phyloP scores from a whole-genome alignment of 2,888 invertebrate species.

The Ditylenchus weischeri region DNA sequence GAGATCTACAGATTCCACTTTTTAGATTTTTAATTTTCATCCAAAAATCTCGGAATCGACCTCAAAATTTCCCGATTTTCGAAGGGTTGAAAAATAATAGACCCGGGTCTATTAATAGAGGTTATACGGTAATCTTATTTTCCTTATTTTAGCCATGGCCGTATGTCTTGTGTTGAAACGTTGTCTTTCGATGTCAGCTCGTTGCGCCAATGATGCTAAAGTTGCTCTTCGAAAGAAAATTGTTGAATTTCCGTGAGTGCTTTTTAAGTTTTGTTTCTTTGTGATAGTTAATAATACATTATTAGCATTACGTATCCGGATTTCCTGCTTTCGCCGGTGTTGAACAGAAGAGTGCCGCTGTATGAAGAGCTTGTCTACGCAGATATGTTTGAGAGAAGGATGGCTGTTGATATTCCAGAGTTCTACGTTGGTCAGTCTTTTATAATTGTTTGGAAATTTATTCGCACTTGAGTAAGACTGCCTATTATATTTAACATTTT shows the following conservation, averaged over 20 bases:
- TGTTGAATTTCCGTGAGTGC: background rate
- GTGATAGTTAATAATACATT: constrained; percentile 1
- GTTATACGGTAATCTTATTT: too few relatives aligned
- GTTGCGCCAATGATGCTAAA: too few relatives aligned
- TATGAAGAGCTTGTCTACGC: constrained; percentile 79
- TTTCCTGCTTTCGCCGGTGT: constrained; percentile 52
- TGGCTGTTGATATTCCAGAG: constrained; percentile 83
- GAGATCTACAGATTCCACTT: too few relatives aligned
- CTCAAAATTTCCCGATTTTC: too few relatives aligned
- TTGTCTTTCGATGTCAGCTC: too few relatives aligned
- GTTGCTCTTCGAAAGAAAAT: background rate
- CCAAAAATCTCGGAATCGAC: too few relatives aligned
- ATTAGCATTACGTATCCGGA: constrained; percentile 54
- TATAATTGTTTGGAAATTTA: constrained; percentile 3
- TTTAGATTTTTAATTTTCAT: too few relatives aligned
- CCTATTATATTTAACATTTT: too few relatives aligned
- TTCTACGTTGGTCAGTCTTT: constrained; percentile 81
- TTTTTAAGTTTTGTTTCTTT: background rate
- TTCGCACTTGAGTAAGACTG: background rate
- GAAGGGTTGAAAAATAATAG: too few relatives aligned
- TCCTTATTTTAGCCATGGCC: too few relatives aligned
- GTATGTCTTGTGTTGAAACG: too few relatives aligned
- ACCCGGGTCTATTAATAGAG: too few relatives aligned
- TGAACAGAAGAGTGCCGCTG: constrained; percentile 50
- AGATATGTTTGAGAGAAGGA: constrained; percentile 85